These are phyloP conservation scores for Limenitis camilla DNA, from an alignment of 2,888 invertebrate species.

Conservation along the genomic window DNA sequence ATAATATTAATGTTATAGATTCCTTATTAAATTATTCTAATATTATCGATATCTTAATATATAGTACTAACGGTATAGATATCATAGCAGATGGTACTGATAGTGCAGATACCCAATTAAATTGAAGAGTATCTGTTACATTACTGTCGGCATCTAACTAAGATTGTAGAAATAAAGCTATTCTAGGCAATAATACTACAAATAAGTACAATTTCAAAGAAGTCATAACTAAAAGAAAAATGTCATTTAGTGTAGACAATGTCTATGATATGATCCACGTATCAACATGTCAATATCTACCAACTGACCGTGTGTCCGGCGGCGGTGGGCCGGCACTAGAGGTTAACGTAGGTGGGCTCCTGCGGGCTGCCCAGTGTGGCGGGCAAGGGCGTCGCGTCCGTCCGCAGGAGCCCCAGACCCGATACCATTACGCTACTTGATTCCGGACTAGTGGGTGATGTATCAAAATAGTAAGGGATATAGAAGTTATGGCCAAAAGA, in stretches of 20 bases:
- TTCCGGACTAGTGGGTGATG: constrained; percentile 52
- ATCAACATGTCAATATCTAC: constrained; percentile 22
- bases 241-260: background rate
- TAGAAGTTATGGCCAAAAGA: background rate
- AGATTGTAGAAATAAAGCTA: too few species aligned
- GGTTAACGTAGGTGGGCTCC: constrained; percentile 95
- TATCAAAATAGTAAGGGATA: background rate
- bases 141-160: too few species aligned
- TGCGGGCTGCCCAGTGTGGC: constrained; percentile 77
- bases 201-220: too few species aligned
- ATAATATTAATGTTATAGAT: too few species aligned
- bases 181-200: too few species aligned
- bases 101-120: too few species aligned
- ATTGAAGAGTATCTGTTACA: too few species aligned
- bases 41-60: too few species aligned
- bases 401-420: constrained; percentile 64
- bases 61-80: too few species aligned
- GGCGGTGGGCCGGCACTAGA: constrained; percentile 80
- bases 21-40: too few species aligned
- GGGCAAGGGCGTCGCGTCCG: constrained; percentile 71
- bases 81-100: too few species aligned
- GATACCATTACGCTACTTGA: constrained; percentile 75
- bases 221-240: too few species aligned
- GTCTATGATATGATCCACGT: constrained; percentile 8
- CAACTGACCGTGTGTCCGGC: constrained; percentile 64